Evolutionary conservation across 2,888 invertebrate species (phyloP).

Genomic region (Catocala fraxini): DNA sequence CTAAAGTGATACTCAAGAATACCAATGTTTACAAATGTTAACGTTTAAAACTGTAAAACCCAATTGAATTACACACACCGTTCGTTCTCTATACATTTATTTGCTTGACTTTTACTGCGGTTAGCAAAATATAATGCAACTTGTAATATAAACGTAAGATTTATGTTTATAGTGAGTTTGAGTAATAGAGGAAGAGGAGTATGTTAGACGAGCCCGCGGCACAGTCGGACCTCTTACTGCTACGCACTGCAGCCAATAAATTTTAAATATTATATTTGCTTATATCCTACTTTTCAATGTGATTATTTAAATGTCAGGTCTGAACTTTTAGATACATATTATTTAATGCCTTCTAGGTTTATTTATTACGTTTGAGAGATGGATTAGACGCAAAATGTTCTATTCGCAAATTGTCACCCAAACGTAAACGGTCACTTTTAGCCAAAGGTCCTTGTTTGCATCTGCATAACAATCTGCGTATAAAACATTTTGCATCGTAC

Average conservation of each 20-base stretch:
- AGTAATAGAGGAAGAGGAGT: conserved; percentile 28
- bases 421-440: too few relatives aligned
- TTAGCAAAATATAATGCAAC: conserved; percentile 48
- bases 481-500: too few relatives aligned
- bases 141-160: conserved; percentile 42
- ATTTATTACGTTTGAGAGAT: neutral
- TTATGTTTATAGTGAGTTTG: conserved; percentile 32
- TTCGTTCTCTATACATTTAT: conserved; percentile 54
- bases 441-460: too few relatives aligned
- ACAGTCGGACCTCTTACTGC: neutral
- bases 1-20: conserved; percentile 62
- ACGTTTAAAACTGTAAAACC: conserved; percentile 65
- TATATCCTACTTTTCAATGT: neutral
- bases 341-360: neutral
- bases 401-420: too few relatives aligned
- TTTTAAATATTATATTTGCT: too few relatives aligned
- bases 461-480: too few relatives aligned
- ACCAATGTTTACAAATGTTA: conserved; percentile 63
- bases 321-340: neutral
- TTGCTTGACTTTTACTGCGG: conserved; percentile 51
- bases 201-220: conserved; percentile 9
- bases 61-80: conserved; percentile 63
- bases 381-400: too few relatives aligned
- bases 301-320: too few relatives aligned
- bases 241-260: neutral